phyloP scores from a whole-genome alignment of 1,140 invertebrate species.

The Drosophila baimaii region DNA sequence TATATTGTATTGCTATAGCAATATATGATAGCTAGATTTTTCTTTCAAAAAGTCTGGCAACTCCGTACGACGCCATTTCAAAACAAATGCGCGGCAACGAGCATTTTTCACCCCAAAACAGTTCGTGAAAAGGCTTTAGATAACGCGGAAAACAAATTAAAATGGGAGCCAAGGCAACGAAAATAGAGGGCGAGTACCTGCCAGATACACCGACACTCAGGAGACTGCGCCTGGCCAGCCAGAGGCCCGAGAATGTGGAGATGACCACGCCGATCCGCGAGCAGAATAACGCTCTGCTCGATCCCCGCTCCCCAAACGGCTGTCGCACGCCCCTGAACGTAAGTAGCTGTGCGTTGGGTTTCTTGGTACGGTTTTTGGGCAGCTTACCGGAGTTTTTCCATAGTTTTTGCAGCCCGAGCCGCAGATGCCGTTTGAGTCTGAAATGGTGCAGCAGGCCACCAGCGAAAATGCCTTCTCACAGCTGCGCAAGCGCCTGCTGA shows the following conservation, averaged over 20 bases:
- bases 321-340: conserved; percentile 75
- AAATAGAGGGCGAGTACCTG: conserved; percentile 72
- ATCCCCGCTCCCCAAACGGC: conserved; percentile 74
- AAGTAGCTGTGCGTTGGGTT: conserved; percentile 11
- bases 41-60: conserved; percentile 12
- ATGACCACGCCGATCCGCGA: conserved; percentile 40
- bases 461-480: conserved; percentile 56
- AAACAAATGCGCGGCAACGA: conserved; percentile 58
- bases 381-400: not conserved
- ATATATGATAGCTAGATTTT: no score
- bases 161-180: conserved; percentile 77
- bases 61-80: conserved; percentile 50
- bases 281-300: conserved; percentile 44
- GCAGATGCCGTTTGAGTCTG: not conserved
- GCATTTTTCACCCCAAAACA: conserved; percentile 15
- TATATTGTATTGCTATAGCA: no score
- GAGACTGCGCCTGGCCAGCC: conserved; percentile 40
- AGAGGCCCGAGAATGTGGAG: conserved; percentile 22
- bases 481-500: conserved; percentile 69
- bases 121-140: conserved; percentile 10
- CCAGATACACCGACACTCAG: conserved; percentile 72
- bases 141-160: not conserved
- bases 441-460: not conserved
- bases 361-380: not conserved
- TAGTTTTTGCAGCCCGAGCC: conserved; percentile 45